Conservation (phyloP, 1,140 invertebrate species). For the Papilio xuthus region DNA sequence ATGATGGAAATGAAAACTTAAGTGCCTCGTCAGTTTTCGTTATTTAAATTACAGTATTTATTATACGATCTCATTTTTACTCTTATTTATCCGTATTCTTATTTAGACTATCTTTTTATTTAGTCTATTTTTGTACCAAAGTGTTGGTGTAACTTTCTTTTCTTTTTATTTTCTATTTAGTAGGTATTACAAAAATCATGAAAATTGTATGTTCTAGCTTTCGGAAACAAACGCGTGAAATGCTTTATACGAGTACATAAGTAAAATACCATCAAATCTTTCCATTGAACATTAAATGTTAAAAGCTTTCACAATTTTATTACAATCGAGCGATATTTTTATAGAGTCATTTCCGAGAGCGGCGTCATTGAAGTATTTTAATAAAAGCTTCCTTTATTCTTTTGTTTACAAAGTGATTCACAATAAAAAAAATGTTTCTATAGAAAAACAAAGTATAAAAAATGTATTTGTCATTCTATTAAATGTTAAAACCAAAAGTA, state of each 20-base stretch:
- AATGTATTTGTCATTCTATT: too few species aligned
- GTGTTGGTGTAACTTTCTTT: too few species aligned
- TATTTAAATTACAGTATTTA: too few species aligned
- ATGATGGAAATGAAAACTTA: too few species aligned
- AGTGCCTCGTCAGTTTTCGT: too few species aligned
- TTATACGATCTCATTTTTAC: too few species aligned
- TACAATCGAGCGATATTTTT: slow-evolving; percentile 23
- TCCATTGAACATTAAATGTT: slow-evolving; percentile 17
- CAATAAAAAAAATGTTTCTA: background rate
- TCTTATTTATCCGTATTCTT: too few species aligned
- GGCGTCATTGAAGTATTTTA: slow-evolving; percentile 23
- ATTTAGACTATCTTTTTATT: too few species aligned
- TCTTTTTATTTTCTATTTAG: too few species aligned
- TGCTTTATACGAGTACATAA: background rate
- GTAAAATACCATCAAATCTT: background rate
- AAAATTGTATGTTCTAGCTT: background rate
- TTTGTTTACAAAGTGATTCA: slow-evolving; percentile 13
- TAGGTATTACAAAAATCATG: too few species aligned
- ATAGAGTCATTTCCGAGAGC: slow-evolving; percentile 27
- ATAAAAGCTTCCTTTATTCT: background rate
- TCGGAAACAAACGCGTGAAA: background rate
- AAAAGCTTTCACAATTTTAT: slow-evolving; percentile 32
- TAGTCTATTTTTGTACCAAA: too few species aligned
- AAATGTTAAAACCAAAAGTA: background rate
- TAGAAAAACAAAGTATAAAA: background rate